A percentile compares a stretch with the other conserved stretches of the same genome.
phyloP scores from a whole-genome alignment of 2,797 vertebrate species.

The Orestias chungarensis region DNA sequence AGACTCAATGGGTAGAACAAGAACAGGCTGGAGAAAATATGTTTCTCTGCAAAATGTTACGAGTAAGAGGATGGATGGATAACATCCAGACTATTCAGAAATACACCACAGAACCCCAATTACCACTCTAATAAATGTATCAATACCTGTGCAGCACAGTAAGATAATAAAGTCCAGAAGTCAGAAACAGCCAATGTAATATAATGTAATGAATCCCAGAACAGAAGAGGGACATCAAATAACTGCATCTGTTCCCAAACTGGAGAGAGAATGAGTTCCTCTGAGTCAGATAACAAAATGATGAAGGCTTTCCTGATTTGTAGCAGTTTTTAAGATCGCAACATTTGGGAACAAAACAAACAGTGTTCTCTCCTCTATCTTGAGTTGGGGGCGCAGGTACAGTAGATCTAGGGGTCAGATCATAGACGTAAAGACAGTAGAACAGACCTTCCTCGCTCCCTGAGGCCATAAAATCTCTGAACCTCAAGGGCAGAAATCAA shows the following conservation, averaged over 20 bases:
- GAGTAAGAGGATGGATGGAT: neutral
- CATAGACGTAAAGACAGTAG: conserved; percentile 9
- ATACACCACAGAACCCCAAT: neutral
- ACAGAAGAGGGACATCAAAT: too few species aligned
- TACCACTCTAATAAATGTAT: neutral
- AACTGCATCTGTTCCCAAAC: too few species aligned
- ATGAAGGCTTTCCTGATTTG: neutral
- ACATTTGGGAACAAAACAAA: conserved; percentile 4
- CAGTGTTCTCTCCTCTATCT: conserved; percentile 13
- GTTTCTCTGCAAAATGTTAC: too few species aligned
- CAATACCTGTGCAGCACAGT: too few species aligned
- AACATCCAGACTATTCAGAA: neutral
- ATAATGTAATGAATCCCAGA: too few species aligned
- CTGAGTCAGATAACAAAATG: neutral
- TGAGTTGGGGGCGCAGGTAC: conserved; percentile 28
- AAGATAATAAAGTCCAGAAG: neutral
- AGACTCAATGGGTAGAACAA: too few species aligned
- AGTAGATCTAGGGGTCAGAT: neutral
- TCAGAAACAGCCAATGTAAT: too few species aligned
- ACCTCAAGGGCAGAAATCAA: too few species aligned
- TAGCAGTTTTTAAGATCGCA: neutral
- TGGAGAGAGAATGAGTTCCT: neutral
- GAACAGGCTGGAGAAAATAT: too few species aligned
- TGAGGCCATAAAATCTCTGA: conserved; percentile 25
- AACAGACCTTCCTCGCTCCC: neutral